Evolutionary conservation across 92 coral and sea anemone genomes (phyloP).

Genomic region (Heliopora coerulea): DNA sequence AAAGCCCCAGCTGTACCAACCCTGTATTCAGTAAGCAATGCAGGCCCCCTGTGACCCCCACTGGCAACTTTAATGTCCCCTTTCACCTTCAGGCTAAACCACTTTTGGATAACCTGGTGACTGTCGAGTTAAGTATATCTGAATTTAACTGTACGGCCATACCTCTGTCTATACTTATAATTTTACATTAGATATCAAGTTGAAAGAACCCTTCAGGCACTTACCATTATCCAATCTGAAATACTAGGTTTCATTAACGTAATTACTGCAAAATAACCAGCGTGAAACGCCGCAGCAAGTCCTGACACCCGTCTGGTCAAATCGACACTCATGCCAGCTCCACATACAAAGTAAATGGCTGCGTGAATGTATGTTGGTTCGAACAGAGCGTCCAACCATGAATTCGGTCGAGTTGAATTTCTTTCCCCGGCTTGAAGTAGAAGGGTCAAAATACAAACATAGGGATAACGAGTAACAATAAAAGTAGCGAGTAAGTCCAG

Average conservation of each 20-base stretch:
- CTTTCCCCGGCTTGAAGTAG: conserved; percentile 65
- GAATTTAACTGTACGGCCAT: too few relatives aligned
- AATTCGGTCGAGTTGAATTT: conserved; percentile 34
- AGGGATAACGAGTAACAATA: conserved; percentile 87
- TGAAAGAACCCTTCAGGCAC: conserved; percentile 12
- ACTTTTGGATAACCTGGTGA: too few relatives aligned
- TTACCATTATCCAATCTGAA: conserved; percentile 88
- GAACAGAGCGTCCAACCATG: conserved; percentile 37
- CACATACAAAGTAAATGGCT: conserved; percentile 76
- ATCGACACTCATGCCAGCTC: conserved; percentile 92
- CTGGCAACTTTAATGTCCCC: too few relatives aligned
- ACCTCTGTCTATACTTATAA: too few relatives aligned
- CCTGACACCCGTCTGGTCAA: conserved; percentile 72
- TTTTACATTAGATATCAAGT: neutral
- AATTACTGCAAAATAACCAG: conserved; percentile 52
- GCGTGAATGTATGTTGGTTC: conserved; percentile 69
- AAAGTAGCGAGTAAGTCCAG: conserved; percentile 77
- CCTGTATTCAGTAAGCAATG: too few relatives aligned
- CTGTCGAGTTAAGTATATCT: too few relatives aligned
- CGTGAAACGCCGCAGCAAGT: conserved; percentile 73
- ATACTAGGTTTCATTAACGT: conserved; percentile 56
- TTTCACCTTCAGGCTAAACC: too few relatives aligned
- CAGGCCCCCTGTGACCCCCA: too few relatives aligned
- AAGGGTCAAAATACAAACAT: conserved; percentile 69
- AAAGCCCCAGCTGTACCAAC: too few relatives aligned